These are phyloP conservation scores for Grus americana DNA, from an alignment of 2,113 vertebrate genomes.

Conservation along the genomic window DNA sequence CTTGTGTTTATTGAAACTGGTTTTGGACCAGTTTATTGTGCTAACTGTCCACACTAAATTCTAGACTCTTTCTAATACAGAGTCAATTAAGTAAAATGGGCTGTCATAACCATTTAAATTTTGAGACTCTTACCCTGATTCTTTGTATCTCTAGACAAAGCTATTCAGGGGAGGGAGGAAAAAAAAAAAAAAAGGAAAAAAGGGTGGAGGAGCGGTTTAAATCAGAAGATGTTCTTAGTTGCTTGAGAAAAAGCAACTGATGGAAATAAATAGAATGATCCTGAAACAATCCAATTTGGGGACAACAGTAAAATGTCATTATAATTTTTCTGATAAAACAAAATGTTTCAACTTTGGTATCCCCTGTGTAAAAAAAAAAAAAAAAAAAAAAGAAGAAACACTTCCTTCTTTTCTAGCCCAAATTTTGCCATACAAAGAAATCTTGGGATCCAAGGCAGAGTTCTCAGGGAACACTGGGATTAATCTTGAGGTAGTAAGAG, in stretches of 20 bases:
- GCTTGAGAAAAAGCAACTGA: neutral
- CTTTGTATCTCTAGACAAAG: neutral
- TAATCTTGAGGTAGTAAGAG: neutral
- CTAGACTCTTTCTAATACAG: neutral
- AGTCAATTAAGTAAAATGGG: neutral
- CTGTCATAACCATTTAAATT: neutral
- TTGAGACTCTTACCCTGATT: neutral
- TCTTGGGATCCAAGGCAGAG: neutral
- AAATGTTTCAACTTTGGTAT: neutral
- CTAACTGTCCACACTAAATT: neutral
- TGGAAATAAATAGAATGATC: neutral
- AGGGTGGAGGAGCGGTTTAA: too few relatives aligned
- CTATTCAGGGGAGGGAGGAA: too few relatives aligned
- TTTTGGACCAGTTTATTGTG: neutral
- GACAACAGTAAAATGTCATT: neutral
- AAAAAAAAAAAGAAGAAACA: neutral
- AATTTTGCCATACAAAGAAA: neutral
- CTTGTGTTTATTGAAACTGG: neutral
- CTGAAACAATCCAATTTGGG: neutral
- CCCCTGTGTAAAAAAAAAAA: too few relatives aligned
- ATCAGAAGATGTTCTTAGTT: too few relatives aligned
- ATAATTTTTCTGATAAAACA: neutral
- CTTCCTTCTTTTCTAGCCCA: neutral
- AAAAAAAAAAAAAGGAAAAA: too few relatives aligned
- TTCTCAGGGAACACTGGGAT: neutral